Percentiles rank a stretch among this genome's conserved stretches.
Evolutionary conservation across 37 sponge, comb jelly and placozoan genomes (phyloP).

Genomic region (Dysidea cf. avara): DNA sequence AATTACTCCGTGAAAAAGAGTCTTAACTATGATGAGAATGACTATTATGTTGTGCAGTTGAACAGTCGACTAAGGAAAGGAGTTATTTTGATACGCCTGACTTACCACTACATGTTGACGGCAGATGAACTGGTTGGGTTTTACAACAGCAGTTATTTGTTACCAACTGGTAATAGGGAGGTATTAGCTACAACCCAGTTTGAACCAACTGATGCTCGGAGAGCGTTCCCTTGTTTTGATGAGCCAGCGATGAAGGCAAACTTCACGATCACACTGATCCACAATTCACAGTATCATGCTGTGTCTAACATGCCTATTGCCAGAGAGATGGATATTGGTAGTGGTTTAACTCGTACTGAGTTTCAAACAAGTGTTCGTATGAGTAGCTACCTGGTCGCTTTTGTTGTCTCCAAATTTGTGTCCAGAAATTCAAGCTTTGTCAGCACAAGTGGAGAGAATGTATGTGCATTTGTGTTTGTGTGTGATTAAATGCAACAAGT

Average conservation of each 20-base stretch:
- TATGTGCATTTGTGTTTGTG: neutral
- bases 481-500: neutral
- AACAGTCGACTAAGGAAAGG: neutral
- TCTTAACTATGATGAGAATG: constrained; percentile 24
- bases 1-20: neutral
- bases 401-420: constrained; percentile 86
- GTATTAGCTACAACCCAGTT: constrained; percentile 91
- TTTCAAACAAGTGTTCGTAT: constrained; percentile 79
- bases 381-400: constrained; percentile 98
- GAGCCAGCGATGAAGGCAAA: constrained; percentile 93
- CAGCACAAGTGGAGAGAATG: constrained; percentile 5
- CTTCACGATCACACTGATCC: constrained; percentile 78
- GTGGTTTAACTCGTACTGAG: constrained; percentile 30
- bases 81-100: constrained; percentile 12
- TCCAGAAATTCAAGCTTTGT: constrained; percentile 20
- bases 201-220: constrained; percentile 93
- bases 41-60: constrained; percentile 59
- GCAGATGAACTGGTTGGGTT: constrained; percentile 75
- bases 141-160: constrained; percentile 74
- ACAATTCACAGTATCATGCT: constrained; percentile 39
- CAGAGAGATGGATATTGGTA: neutral
- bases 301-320: constrained; percentile 82
- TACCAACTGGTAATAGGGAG: constrained; percentile 18
- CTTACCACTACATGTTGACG: constrained; percentile 61
- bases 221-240: constrained; percentile 97